Evolutionary conservation across 2,113 vertebrate genomes (phyloP).

Genomic region (Tetrao urogallus): DNA sequence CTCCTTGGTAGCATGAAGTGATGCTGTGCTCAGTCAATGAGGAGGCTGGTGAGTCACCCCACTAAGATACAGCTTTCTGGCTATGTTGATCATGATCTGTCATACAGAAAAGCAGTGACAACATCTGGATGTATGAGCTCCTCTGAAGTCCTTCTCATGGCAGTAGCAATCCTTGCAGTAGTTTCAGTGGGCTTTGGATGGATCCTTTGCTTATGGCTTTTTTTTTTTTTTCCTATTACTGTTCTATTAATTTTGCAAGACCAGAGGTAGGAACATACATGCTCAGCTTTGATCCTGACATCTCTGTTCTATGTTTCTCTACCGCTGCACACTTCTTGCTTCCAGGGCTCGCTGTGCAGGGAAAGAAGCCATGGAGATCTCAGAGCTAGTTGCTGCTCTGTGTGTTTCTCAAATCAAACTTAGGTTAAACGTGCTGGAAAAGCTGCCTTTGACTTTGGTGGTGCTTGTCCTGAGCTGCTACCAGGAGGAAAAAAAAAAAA

Average conservation of each 20-base stretch:
- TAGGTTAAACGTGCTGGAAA: not conserved
- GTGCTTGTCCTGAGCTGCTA: not conserved
- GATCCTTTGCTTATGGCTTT: not conserved
- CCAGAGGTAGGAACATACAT: not conserved
- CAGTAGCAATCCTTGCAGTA: not conserved
- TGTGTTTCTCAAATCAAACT: not conserved
- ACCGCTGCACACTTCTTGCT: not conserved
- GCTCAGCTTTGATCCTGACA: not conserved
- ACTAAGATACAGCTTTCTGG: not conserved
- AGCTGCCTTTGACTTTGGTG: not conserved
- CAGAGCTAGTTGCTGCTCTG: not conserved
- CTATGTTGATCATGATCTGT: not conserved
- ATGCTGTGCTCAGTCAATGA: not conserved
- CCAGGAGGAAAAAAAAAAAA: not conserved
- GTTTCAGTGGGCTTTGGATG: not conserved
- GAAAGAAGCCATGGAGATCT: not conserved
- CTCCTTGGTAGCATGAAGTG: not conserved
- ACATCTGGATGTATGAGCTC: not conserved
- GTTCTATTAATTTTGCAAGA: not conserved
- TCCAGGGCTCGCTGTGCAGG: not conserved
- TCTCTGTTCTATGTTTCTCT: not conserved
- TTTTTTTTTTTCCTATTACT: not conserved
- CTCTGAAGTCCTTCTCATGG: not conserved
- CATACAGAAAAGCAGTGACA: not conserved
- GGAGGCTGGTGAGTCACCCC: not conserved